Conservation (phyloP, 2,888 invertebrate species). For the Mesorhabditis sp. region DNA sequence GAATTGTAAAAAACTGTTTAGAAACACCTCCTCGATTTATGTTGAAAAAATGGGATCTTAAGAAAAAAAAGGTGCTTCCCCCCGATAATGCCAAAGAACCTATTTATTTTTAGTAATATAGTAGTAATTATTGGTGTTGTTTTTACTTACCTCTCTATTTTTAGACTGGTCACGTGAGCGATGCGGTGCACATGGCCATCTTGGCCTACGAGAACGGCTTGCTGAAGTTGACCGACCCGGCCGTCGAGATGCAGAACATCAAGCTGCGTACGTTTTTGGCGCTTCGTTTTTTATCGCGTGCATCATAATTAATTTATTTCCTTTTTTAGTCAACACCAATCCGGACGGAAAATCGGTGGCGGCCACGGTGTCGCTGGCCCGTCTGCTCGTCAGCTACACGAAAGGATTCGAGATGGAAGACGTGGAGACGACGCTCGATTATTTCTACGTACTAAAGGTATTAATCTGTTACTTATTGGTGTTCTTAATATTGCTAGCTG, state of each 20-base stretch:
- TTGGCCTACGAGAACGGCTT: slow-evolving; percentile 39
- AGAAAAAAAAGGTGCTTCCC: no score
- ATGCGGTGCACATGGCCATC: slow-evolving; percentile 52
- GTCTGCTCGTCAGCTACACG: slow-evolving; percentile 49
- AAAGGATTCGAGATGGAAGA: slow-evolving; percentile 53
- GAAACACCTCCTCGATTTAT: no score
- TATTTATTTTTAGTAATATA: not conserved
- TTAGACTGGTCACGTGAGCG: slow-evolving; percentile 27
- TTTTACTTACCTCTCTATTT: no score
- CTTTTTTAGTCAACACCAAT: slow-evolving; percentile 40
- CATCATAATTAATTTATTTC: not conserved
- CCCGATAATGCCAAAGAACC: no score
- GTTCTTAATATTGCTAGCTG: not conserved
- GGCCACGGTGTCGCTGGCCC: slow-evolving; percentile 49
- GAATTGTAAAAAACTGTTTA: no score
- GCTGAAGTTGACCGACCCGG: slow-evolving; percentile 31
- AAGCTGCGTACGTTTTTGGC: not conserved
- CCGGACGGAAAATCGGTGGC: slow-evolving; percentile 29
- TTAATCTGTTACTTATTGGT: not conserved
- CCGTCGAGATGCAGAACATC: slow-evolving; percentile 36
- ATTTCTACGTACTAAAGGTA: slow-evolving; percentile 49
- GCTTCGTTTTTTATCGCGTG: slow-evolving; percentile 13
- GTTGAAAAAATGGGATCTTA: no score
- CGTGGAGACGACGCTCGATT: slow-evolving; percentile 46
- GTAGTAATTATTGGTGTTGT: not conserved